phyloP scores from a whole-genome alignment of 2,797 vertebrate species.

The Labroides dimidiatus region DNA sequence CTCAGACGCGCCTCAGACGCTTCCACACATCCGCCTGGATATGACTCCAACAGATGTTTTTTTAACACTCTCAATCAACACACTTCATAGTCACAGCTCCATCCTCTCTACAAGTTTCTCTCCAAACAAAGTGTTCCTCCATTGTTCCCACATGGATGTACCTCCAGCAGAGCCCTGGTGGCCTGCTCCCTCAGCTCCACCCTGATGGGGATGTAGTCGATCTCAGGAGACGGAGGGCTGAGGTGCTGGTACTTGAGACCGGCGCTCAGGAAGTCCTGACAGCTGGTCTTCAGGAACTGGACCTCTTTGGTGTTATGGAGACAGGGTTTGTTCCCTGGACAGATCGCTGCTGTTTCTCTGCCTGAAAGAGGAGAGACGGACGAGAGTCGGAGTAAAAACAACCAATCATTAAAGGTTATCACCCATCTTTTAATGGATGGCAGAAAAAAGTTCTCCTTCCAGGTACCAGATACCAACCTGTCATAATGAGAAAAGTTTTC shows the following conservation, averaged over 20 bases:
- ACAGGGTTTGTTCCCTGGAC: slow-evolving; percentile 80
- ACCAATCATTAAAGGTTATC: too few relatives aligned
- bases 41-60: too few relatives aligned
- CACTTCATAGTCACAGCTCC: not conserved
- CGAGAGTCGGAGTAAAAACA: not conserved
- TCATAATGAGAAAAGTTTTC: too few relatives aligned
- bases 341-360: slow-evolving; percentile 66
- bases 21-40: slow-evolving; percentile 18
- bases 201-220: slow-evolving; percentile 79
- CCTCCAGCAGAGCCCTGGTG: slow-evolving; percentile 77
- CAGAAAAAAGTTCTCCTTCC: too few relatives aligned
- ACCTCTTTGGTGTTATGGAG: slow-evolving; percentile 65
- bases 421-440: too few relatives aligned
- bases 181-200: slow-evolving; percentile 80
- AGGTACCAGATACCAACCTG: too few relatives aligned
- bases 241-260: slow-evolving; percentile 82
- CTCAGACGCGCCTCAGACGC: not conserved
- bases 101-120: not conserved
- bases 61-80: not conserved
- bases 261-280: slow-evolving; percentile 79
- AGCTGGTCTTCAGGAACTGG: slow-evolving; percentile 76
- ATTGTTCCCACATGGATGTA: slow-evolving; percentile 15
- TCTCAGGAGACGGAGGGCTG: slow-evolving; percentile 77
- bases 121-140: not conserved
- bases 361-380: slow-evolving; percentile 41